Evolutionary conservation across 2,888 invertebrate species (phyloP), one percentile per base, ranked within the genome.

Genomic region (Meta bourneti): DNA sequence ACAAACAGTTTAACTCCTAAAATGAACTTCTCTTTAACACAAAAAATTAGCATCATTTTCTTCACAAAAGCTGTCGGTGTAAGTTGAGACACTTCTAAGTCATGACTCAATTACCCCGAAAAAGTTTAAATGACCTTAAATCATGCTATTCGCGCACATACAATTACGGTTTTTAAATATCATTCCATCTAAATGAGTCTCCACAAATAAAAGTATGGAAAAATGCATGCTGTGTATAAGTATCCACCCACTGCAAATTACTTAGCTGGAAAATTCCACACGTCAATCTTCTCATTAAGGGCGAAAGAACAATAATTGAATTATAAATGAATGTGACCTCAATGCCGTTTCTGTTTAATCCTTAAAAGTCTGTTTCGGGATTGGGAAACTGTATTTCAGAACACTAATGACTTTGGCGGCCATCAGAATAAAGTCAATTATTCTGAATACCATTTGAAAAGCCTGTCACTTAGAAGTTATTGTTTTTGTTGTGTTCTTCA

Each of bases 291-390:
- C 54, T 84, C 75, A 84, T 84, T 61, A 75, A 48, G 20, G 54
- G 74, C 54, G 72, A 71, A n/a, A 84, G 75, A 75, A 75, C 48
- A 34, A 61, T 75, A 61, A 72, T 74, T 70, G 51, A 52, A 72
- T 72, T 71, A 51, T 52, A 72, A 83, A 83, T 75, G 72, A n/a
- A 74, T 84, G 75, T 75, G 84, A 84, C 84, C 84, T 84, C 84
- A 84, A 84, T 34, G 48, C 16, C 13, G 48, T 81, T 81, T 71
- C 61, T 61, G 61, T 61, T 61, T 61, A 61, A 61, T 61, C 61
- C 61, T 61, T 16, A 61, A 61, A 61, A 49, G 34, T 16, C 19
- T 48, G 20, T 72, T 83, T 72, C 54, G 49, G 6, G 69, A 81
- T 81, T 81, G 70, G 70, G 81, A 81, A 81, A 81, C 16, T 51